Percentiles rank a stretch among this genome's conserved stretches.
Evolutionary conservation across 2,888 invertebrate species (phyloP).

Genomic region (Tineola bisselliella): DNA sequence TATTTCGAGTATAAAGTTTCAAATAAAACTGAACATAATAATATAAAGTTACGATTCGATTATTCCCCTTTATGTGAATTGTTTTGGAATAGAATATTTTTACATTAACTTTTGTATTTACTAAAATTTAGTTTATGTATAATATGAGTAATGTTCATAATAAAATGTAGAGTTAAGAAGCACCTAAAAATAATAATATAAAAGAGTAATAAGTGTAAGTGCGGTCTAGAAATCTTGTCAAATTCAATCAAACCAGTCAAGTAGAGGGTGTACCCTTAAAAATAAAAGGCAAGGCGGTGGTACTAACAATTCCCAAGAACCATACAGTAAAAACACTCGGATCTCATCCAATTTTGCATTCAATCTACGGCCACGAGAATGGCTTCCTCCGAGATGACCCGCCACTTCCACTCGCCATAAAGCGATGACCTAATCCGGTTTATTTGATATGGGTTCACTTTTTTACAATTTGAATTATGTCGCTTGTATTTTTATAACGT

Average conservation of each 20-base stretch:
- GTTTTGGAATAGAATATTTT: too few relatives aligned
- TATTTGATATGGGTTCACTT: slow-evolving; percentile 61
- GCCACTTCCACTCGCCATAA: slow-evolving; percentile 60
- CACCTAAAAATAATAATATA: not conserved
- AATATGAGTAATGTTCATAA: too few relatives aligned
- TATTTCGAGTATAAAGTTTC: slow-evolving; percentile 39
- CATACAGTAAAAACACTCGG: slow-evolving; percentile 59
- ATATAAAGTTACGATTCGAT: not conserved
- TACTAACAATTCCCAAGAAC: slow-evolving; percentile 43
- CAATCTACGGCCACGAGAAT: slow-evolving; percentile 65
- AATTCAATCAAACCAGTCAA: slow-evolving; percentile 61
- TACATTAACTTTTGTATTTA: too few relatives aligned
- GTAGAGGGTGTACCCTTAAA: slow-evolving; percentile 42
- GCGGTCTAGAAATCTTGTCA: slow-evolving; percentile 27
- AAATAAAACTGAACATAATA: slow-evolving; percentile 26
- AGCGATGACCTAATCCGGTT: slow-evolving; percentile 65
- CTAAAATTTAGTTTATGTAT: too few relatives aligned
- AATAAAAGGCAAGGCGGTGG: slow-evolving; percentile 48
- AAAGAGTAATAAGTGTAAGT: not conserved
- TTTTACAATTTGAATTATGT: slow-evolving; percentile 34
- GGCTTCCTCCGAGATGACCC: slow-evolving; percentile 63
- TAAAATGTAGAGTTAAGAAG: too few relatives aligned
- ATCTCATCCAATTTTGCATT: slow-evolving; percentile 67
- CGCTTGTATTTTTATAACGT: not conserved
- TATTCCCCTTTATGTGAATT: too few relatives aligned